A percentile compares a stretch with the other conserved stretches of the same genome.
phyloP scores from a whole-genome alignment of 2,113 vertebrate species.

The Porphyrio hochstetteri region DNA sequence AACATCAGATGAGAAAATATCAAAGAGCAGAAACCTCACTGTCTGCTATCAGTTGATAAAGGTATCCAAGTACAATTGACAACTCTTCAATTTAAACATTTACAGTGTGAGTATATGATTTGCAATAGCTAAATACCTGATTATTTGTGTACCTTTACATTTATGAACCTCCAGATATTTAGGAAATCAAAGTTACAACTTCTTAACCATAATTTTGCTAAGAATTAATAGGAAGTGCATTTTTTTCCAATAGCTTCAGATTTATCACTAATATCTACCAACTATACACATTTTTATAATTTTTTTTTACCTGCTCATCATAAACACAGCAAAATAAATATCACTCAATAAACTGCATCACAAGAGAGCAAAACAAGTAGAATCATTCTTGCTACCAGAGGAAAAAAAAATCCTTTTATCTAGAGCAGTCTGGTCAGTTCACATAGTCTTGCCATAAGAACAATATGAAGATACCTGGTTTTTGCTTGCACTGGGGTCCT shows the following conservation, averaged over 20 bases:
- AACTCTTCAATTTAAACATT: not conserved
- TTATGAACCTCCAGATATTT: not conserved
- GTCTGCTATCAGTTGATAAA: not conserved
- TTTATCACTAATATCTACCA: not conserved
- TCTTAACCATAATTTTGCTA: not conserved
- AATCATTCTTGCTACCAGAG: not conserved
- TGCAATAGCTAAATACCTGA: not conserved
- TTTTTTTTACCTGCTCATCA: not conserved
- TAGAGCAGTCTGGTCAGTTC: not conserved
- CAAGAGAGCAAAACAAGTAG: not conserved
- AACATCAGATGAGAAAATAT: not conserved
- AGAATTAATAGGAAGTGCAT: not conserved
- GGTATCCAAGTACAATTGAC: not conserved
- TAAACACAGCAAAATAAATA: not conserved
- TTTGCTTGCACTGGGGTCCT: not conserved
- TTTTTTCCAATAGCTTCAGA: not conserved
- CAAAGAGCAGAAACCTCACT: not conserved
- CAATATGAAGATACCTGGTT: not conserved
- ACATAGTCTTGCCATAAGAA: not conserved
- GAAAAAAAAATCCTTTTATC: not conserved
- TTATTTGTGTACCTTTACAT: not conserved
- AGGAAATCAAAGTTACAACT: not conserved
- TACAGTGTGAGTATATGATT: not conserved
- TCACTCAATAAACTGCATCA: not conserved
- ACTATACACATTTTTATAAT: not conserved